Percentiles rank a stretch among this genome's conserved stretches.
Conservation (phyloP, 2,797 vertebrate species). For the Pangasius macronema region DNA sequence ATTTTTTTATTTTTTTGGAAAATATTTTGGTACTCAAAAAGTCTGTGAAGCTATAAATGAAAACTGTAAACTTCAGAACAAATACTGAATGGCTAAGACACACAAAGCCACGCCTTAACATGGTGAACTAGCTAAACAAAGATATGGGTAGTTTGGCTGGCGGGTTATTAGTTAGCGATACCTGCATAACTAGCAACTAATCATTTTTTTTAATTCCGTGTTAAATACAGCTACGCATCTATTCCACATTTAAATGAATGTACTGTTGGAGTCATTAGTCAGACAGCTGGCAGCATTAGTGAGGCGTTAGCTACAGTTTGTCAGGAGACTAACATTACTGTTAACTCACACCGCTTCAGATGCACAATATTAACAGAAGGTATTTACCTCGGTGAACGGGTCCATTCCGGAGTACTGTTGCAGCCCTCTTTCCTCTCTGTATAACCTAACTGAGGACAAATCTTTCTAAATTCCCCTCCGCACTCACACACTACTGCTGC, state of each 20-base stretch:
- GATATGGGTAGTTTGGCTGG: neutral
- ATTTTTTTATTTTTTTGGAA: neutral
- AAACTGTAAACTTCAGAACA: neutral
- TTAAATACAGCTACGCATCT: too few relatives aligned
- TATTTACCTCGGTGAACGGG: slow-evolving; percentile 82
- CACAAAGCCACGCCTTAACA: slow-evolving; percentile 10
- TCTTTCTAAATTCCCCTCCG: neutral
- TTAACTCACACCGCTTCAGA: neutral
- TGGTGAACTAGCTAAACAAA: neutral
- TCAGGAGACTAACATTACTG: neutral
- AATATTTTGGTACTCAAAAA: neutral
- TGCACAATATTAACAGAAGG: neutral
- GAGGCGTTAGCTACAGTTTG: neutral
- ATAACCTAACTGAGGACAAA: too few relatives aligned
- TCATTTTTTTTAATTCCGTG: neutral
- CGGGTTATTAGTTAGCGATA: neutral
- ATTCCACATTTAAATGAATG: neutral
- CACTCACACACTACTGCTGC: slow-evolving; percentile 51
- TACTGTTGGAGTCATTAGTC: neutral
- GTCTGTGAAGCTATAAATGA: neutral
- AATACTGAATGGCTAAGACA: neutral
- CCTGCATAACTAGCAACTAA: neutral
- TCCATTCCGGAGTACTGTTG: slow-evolving; percentile 68
- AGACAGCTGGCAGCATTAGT: neutral
- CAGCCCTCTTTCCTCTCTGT: neutral